Evolutionary conservation across 2,888 invertebrate species (phyloP), one percentile per base, ranked within the genome.

Genomic region (Neria commutata): DNA sequence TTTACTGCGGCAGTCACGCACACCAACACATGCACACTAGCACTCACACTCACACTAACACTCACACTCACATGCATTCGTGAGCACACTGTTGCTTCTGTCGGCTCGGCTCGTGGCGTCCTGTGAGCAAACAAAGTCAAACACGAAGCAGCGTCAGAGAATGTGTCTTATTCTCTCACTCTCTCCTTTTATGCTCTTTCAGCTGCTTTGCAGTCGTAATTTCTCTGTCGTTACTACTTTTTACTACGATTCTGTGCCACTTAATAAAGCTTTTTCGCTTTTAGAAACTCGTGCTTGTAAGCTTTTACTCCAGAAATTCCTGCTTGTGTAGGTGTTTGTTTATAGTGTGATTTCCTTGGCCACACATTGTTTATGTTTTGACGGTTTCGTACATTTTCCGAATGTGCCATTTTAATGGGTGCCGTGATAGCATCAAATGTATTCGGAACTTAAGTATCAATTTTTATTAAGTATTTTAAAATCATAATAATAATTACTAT

Each of bases 81-180:
- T 56, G 56, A 50, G 58, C 56, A 57, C 23, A 34, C 33, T 54
- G 19, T 21, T 60, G 29, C 45, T 37, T 14, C 23, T 40, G 21
- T 45, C 56, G 26, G 45, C 47, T 62, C 60, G 61, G 63, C 56
- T 68, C 66, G 63, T n/a, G n/a, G n/a, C n/a, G n/a, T n/a, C n/a
- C n/a, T n/a, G n/a, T n/a, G n/a, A n/a, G n/a, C n/a, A n/a, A n/a
- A n/a, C n/a, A n/a, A n/a, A n/a, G n/a, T n/a, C n/a, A n/a, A n/a
- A n/a, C n/a, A n/a, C n/a, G n/a, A n/a, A n/a, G n/a, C n/a, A n/a
- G n/a, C n/a, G n/a, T n/a, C n/a, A n/a, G n/a, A n/a, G n/a, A n/a
- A n/a, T n/a, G n/a, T n/a, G n/a, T n/a, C n/a, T n/a, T n/a, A n/a
- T n/a, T n/a, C n/a, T n/a, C n/a, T n/a, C n/a, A n/a, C n/a, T n/a